Percentiles rank a stretch among this genome's conserved stretches.
Evolutionary conservation across 1,140 invertebrate species (phyloP).

Genomic region (Drosophila arawakana): DNA sequence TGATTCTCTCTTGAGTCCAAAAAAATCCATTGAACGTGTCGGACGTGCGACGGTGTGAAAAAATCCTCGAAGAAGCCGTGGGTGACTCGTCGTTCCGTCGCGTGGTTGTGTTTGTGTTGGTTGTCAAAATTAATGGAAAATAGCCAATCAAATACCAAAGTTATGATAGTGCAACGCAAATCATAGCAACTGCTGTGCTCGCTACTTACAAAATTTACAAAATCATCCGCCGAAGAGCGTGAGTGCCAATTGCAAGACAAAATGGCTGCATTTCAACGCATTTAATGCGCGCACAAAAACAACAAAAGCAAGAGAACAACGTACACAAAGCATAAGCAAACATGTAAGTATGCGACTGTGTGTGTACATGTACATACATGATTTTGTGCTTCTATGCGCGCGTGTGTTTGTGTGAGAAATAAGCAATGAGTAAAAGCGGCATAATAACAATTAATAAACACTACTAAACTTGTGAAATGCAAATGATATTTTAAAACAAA

Average conservation of each 20-base stretch:
- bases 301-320: conserved; percentile 55
- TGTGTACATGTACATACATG: conserved; percentile 17
- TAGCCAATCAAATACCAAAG: conserved; percentile 18
- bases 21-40: conserved; percentile 37
- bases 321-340: conserved; percentile 59
- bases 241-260: conserved; percentile 77
- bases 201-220: conserved; percentile 8
- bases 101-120: conserved; percentile 34
- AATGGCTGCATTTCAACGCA: conserved; percentile 79
- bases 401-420: conserved; percentile 14
- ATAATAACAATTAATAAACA: conserved; percentile 51
- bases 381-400: not conserved
- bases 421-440: conserved; percentile 45
- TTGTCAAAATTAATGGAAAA: conserved; percentile 27
- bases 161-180: conserved; percentile 22
- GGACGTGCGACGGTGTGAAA: conserved; percentile 34
- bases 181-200: conserved; percentile 19
- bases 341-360: conserved; percentile 46
- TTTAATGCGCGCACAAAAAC: conserved; percentile 70
- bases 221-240: conserved; percentile 47
- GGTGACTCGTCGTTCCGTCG: conserved; percentile 36
- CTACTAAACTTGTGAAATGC: conserved; percentile 36
- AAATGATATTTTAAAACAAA: conserved; percentile 22
- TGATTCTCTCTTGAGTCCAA: conserved; percentile 41
- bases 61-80: conserved; percentile 30